Evolutionary conservation across 2,797 vertebrate genomes (phyloP).

Genomic region (Psittacula echo): DNA sequence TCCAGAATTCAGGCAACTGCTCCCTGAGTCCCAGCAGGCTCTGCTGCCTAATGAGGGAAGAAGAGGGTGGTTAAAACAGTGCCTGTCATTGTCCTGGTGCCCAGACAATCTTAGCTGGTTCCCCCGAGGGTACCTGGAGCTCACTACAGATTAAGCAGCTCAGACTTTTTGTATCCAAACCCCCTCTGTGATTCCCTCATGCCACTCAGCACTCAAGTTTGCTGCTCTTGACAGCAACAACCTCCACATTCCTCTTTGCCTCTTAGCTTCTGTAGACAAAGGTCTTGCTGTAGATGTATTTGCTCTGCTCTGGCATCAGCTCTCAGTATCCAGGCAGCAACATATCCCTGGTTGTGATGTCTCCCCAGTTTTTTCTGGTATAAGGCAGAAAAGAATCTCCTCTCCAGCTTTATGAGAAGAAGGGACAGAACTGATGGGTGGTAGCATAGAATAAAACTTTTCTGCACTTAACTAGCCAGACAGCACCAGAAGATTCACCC

Average conservation of each 20-base stretch:
- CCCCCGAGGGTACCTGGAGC: not conserved
- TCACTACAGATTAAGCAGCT: not conserved
- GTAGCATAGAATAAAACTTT: not conserved
- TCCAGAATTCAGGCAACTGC: constrained; percentile 52
- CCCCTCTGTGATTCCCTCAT: not conserved
- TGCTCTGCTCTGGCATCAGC: not conserved
- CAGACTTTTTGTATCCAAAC: not conserved
- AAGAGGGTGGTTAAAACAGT: not conserved
- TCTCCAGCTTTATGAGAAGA: not conserved
- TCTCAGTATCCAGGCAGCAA: not conserved
- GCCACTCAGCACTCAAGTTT: not conserved
- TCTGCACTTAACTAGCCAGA: not conserved
- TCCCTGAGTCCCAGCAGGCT: not conserved
- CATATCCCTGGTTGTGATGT: not conserved
- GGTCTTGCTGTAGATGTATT: not conserved
- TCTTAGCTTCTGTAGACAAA: not conserved
- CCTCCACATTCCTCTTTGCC: not conserved
- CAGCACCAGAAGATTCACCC: not conserved
- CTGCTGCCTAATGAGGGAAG: not conserved
- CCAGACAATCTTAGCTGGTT: not conserved
- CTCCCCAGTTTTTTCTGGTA: not conserved
- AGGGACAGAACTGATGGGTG: not conserved
- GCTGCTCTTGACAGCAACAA: not conserved
- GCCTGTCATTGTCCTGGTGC: not conserved
- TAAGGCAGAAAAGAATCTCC: not conserved